These are phyloP conservation scores for Solenopsis invicta DNA, from an alignment of 1,140 invertebrate genomes.

Conservation along the genomic window DNA sequence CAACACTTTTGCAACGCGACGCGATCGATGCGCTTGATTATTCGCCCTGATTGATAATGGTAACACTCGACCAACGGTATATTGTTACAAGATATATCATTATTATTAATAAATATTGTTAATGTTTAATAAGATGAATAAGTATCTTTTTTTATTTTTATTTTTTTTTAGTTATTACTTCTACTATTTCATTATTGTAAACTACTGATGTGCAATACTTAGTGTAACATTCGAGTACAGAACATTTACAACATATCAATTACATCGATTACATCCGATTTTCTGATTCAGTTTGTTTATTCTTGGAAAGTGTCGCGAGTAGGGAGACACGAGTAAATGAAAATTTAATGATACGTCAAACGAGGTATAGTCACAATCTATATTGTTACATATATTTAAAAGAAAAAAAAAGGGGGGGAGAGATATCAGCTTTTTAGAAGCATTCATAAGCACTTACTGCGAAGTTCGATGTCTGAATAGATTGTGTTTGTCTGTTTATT, in stretches of 20 bases:
- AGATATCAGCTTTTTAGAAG: conserved; percentile 62
- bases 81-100: conserved; percentile 18
- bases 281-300: conserved; percentile 5
- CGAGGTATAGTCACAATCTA: background rate
- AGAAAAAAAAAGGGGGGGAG: too few relatives aligned
- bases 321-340: background rate
- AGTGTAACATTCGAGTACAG: background rate
- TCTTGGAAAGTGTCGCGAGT: conserved; percentile 2
- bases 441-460: conserved; percentile 67
- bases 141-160: too few relatives aligned
- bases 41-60: conserved; percentile 15
- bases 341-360: conserved; percentile 10
- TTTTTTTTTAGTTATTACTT: conserved; percentile 33
- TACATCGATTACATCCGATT: conserved; percentile 2
- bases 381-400: background rate
- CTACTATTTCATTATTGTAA: conserved; percentile 15
- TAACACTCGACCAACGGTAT: conserved; percentile 11
- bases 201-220: conserved; percentile 12
- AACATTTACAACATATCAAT: conserved; percentile 2
- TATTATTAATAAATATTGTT: background rate
- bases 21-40: conserved; percentile 34
- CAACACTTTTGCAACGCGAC: conserved; percentile 5
- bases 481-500: conserved; percentile 86
- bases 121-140: background rate
- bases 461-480: conserved; percentile 83